phyloP scores from a whole-genome alignment of 2,797 vertebrate species.

The Gorsachius magnificus region DNA sequence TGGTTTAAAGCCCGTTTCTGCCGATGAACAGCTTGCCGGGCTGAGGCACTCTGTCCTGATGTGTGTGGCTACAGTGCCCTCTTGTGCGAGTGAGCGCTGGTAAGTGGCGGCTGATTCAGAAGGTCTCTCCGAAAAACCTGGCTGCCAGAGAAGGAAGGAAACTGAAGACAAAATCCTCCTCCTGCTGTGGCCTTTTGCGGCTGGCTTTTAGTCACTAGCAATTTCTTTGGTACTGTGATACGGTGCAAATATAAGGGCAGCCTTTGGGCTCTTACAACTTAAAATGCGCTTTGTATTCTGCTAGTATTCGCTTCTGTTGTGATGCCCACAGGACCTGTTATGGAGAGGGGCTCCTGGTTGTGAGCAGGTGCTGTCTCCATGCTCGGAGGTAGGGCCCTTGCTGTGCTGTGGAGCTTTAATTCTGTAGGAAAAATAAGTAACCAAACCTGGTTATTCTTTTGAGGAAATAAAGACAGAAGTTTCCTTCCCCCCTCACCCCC shows the following conservation, averaged over 20 bases:
- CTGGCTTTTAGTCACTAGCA: background rate
- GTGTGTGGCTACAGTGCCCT: constrained; percentile 34
- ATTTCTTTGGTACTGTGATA: background rate
- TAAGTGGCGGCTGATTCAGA: background rate
- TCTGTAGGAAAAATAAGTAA: background rate
- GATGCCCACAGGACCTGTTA: background rate
- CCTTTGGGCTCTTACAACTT: background rate
- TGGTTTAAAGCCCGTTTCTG: accelerated
- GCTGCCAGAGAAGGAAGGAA: background rate
- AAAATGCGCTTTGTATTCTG: background rate
- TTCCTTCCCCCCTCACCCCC: background rate
- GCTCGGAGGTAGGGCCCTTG: background rate
- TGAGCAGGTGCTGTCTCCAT: background rate
- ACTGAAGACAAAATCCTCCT: background rate
- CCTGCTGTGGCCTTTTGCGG: background rate
- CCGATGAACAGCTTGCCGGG: accelerated
- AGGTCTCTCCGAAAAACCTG: background rate
- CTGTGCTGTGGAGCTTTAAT: background rate
- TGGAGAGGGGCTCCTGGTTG: background rate
- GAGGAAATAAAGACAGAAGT: background rate
- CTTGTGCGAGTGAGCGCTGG: constrained; percentile 2
- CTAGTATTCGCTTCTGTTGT: background rate
- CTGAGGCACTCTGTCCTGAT: background rate
- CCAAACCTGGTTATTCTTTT: background rate
- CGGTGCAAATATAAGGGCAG: background rate